These are phyloP conservation scores for Hestina assimilis DNA, from an alignment of 1,140 invertebrate genomes.

Conservation along the genomic window DNA sequence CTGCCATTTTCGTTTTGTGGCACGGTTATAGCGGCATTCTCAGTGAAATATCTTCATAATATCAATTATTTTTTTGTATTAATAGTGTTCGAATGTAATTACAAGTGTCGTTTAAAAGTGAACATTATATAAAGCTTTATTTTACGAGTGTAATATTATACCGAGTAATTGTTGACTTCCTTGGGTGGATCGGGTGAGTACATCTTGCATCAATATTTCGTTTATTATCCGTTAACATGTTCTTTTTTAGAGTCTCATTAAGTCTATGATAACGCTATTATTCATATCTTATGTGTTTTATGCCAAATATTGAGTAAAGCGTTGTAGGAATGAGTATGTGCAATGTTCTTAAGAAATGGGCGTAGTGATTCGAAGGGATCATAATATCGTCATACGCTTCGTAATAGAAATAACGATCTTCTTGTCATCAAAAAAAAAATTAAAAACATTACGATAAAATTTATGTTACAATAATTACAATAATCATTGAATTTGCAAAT, in stretches of 20 bases:
- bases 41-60: slow-evolving; percentile 48
- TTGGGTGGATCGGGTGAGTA: slow-evolving; percentile 71
- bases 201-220: slow-evolving; percentile 56
- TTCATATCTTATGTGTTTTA: not conserved
- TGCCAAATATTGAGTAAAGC: slow-evolving; percentile 1
- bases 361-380: slow-evolving; percentile 32
- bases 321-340: not conserved
- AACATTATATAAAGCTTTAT: slow-evolving; percentile 30
- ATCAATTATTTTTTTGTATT: slow-evolving; percentile 42
- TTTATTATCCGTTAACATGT: slow-evolving; percentile 41
- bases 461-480: not conserved
- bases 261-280: not conserved
- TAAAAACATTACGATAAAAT: not conserved
- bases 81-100: slow-evolving; percentile 42
- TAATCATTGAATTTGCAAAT: not conserved
- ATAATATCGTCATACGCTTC: slow-evolving; percentile 26
- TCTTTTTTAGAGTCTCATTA: slow-evolving; percentile 13
- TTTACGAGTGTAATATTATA: slow-evolving; percentile 37
- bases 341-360: slow-evolving; percentile 30
- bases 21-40: slow-evolving; percentile 64
- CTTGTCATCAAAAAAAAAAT: slow-evolving; percentile 2
- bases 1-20: slow-evolving; percentile 78
- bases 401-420: slow-evolving; percentile 6
- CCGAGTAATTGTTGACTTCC: slow-evolving; percentile 65
- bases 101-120: slow-evolving; percentile 42